Conservation (phyloP, 2,888 invertebrate species). For the Diplolepis rosae region DNA sequence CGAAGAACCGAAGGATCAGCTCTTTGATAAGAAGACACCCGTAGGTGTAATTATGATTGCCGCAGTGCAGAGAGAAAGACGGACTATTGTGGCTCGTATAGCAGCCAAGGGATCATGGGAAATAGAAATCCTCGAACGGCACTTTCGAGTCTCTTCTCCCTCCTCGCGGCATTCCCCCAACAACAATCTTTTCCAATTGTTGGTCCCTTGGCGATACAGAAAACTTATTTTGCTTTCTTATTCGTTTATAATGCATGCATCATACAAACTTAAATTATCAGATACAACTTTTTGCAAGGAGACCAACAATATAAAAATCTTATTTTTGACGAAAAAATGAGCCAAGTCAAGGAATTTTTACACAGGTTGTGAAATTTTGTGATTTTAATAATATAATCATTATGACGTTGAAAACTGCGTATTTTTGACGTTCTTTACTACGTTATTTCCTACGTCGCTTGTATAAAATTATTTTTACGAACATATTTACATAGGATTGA, state of each 20-base stretch:
- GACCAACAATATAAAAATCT: too few species aligned
- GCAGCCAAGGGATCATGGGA: slow-evolving; percentile 70
- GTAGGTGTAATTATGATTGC: slow-evolving; percentile 72
- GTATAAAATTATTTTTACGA: too few species aligned
- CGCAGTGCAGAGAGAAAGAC: slow-evolving; percentile 66
- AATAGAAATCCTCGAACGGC: slow-evolving; percentile 71
- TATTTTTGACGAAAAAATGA: too few species aligned
- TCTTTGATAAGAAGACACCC: slow-evolving; percentile 69
- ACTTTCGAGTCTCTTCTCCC: slow-evolving; percentile 63
- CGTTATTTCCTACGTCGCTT: too few species aligned
- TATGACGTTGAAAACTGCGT: too few species aligned
- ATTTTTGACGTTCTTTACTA: too few species aligned
- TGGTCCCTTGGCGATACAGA: slow-evolving; percentile 56
- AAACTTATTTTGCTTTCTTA: slow-evolving; percentile 3
- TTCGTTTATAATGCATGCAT: slow-evolving; percentile 23
- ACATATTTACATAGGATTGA: too few species aligned
- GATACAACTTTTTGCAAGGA: too few species aligned
- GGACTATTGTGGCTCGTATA: slow-evolving; percentile 68
- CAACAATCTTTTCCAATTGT: slow-evolving; percentile 64
- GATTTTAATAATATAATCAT: too few species aligned
- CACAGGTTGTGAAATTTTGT: too few species aligned
- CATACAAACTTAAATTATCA: too few species aligned
- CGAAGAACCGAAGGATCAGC: slow-evolving; percentile 53
- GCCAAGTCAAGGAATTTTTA: too few species aligned
- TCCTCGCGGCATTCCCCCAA: slow-evolving; percentile 49